Conservation (phyloP, 1,140 invertebrate species). For the Drosophila leontia region DNA sequence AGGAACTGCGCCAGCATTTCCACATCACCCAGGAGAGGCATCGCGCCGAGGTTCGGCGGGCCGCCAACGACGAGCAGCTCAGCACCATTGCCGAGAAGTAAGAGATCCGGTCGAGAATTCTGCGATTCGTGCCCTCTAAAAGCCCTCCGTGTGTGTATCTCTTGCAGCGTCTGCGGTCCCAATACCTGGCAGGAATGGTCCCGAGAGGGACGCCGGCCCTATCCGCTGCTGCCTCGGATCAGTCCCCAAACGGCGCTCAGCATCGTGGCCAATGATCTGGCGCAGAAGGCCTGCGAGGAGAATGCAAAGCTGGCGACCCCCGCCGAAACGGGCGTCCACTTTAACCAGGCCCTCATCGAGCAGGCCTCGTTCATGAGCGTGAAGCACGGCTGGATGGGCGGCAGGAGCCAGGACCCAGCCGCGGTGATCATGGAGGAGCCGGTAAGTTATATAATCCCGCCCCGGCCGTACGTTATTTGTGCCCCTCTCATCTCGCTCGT, state of each 20-base stretch:
- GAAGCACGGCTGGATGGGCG: constrained; percentile 39
- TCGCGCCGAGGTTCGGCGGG: constrained; percentile 94
- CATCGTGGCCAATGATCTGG: constrained; percentile 91
- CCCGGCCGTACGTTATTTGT: neutral
- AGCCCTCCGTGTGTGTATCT: constrained; percentile 51
- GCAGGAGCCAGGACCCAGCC: constrained; percentile 43
- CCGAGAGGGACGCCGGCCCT: constrained; percentile 92
- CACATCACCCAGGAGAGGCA: constrained; percentile 96
- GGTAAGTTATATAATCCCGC: constrained; percentile 79
- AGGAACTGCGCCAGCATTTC: constrained; percentile 92
- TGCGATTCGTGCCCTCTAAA: constrained; percentile 2
- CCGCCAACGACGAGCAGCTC: constrained; percentile 95
- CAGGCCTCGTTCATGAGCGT: constrained; percentile 52
- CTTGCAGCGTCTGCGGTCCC: constrained; percentile 91
- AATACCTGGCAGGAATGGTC: constrained; percentile 94
- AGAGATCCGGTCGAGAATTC: constrained; percentile 65
- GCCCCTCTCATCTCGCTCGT: constrained; percentile 15
- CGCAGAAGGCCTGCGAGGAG: constrained; percentile 85
- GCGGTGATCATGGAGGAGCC: constrained; percentile 74
- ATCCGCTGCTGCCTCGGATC: constrained; percentile 92
- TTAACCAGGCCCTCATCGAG: constrained; percentile 51
- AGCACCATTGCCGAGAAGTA: constrained; percentile 95
- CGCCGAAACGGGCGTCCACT: constrained; percentile 67
- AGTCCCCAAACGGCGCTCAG: constrained; percentile 93
- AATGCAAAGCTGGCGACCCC: constrained; percentile 85